Evolutionary conservation across 92 coral and sea anemone genomes (phyloP), one percentile per base, ranked within the genome.

Genomic region (Diadumene lineata): DNA sequence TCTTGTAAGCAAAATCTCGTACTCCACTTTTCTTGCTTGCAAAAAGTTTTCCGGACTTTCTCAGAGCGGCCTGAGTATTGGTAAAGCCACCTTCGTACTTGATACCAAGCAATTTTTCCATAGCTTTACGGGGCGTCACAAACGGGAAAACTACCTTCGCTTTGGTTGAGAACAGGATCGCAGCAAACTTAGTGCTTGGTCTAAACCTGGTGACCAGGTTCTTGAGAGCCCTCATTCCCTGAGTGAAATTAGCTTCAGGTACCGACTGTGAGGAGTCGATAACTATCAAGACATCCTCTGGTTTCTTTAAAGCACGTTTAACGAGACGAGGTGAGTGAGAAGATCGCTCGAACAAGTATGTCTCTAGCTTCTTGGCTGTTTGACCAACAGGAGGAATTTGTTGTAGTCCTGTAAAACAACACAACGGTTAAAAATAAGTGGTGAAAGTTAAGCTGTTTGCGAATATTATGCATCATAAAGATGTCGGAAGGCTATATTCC

Each of bases 211-310:
- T 48, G 32, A 86, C 79, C 50, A 89, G 75, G 15, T 60, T 57
- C 38, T 71, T 43, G 0, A 81, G 80, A 16, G 84, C 88, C 8
- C n/a, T 27, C 10, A 85, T 31, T 64, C 94, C 87, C 81, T 50
- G 80, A 19, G 72, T 80, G 60, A 89, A 89, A n/a, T 89, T 74
- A 3, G 82, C 21, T 58, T 27, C 60, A 11, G 88, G 70, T 28
- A 87, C 70, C 0, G 92, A 87, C 53, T 70, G 43, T 22, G 92
- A 90, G 11, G 89, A 86, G 71, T 90, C 96, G 66, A 90, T 88
- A 28, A 90, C 68, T 15, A 89, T 75, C 50, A 81, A 50, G 34
- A 89, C 83, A 73, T 89, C 93, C 50, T 85, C 70, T 1, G 81
- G 81, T 29, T 60, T 75, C 13, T 60, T 82, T 6, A 51, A n/a